Percentiles rank a stretch among this genome's conserved stretches.
Evolutionary conservation across 2,797 vertebrate species (phyloP).

Genomic region (Sebastes goodei): DNA sequence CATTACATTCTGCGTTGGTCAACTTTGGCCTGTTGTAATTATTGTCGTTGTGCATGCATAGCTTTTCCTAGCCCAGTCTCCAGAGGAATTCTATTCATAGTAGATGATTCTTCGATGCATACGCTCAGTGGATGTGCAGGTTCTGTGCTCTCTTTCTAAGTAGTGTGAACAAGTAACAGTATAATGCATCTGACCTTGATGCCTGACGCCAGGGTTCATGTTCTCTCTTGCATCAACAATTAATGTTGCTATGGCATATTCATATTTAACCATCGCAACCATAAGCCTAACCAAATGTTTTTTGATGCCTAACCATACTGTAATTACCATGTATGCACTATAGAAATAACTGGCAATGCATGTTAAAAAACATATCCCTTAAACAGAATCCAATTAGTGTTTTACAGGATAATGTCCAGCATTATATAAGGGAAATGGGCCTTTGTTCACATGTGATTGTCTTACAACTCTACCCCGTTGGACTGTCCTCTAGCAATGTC

Average conservation of each 20-base stretch:
- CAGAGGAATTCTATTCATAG: neutral
- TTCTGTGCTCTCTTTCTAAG: neutral
- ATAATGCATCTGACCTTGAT: neutral
- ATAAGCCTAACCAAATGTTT: neutral
- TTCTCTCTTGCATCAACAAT: conserved; percentile 21
- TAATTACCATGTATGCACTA: neutral
- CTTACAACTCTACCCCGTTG: neutral
- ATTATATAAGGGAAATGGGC: neutral
- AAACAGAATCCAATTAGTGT: neutral
- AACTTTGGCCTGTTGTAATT: neutral
- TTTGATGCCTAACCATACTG: neutral
- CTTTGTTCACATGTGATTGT: neutral
- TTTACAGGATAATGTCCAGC: neutral
- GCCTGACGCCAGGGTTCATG: neutral
- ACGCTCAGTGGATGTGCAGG: neutral
- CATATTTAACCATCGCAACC: conserved; percentile 15
- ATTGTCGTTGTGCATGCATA: neutral
- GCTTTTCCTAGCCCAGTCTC: neutral
- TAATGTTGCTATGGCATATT: conserved; percentile 7
- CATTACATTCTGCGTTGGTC: neutral
- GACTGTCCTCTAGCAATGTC: neutral
- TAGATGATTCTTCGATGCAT: neutral
- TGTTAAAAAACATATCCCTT: neutral
- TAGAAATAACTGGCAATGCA: neutral
- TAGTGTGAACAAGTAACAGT: neutral